Conservation (phyloP, 2,797 vertebrate genomes). For the Carcharodon carcharias region DNA sequence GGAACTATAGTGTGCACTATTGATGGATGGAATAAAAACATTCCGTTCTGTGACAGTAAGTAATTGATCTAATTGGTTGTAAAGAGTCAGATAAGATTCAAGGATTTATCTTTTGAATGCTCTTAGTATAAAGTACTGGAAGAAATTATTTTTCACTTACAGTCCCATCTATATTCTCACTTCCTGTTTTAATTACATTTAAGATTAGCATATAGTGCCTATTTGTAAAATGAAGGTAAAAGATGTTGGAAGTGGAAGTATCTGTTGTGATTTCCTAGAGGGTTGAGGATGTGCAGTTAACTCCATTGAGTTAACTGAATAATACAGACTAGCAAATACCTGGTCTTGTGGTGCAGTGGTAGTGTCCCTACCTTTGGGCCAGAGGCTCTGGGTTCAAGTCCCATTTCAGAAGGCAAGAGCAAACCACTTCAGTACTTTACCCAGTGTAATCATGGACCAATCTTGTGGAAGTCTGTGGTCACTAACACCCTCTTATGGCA, state of each 20-base stretch:
- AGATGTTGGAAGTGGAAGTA: not conserved
- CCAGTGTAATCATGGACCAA: too few species aligned
- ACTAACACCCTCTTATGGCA: too few species aligned
- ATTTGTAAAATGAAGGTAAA: not conserved
- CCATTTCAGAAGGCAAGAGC: too few species aligned
- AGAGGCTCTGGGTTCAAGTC: too few species aligned
- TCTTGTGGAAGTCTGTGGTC: too few species aligned
- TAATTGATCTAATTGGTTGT: not conserved
- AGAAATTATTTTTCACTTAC: not conserved
- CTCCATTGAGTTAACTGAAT: not conserved
- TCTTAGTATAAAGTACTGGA: not conserved
- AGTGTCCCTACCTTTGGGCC: too few species aligned
- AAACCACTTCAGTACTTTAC: too few species aligned
- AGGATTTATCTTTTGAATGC: not conserved
- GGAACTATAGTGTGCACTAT: not conserved
- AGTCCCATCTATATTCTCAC: not conserved
- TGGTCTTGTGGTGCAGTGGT: not conserved
- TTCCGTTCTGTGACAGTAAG: not conserved
- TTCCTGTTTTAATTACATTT: not conserved
- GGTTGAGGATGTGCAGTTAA: not conserved
- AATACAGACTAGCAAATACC: not conserved
- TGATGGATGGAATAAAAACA: not conserved
- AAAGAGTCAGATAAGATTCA: not conserved
- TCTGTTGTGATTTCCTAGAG: not conserved
- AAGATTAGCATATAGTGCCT: not conserved